Percentiles rank a stretch among this genome's conserved stretches.
phyloP scores from a whole-genome alignment of 2,888 invertebrate species.

The Sminthurinus aureus region DNA sequence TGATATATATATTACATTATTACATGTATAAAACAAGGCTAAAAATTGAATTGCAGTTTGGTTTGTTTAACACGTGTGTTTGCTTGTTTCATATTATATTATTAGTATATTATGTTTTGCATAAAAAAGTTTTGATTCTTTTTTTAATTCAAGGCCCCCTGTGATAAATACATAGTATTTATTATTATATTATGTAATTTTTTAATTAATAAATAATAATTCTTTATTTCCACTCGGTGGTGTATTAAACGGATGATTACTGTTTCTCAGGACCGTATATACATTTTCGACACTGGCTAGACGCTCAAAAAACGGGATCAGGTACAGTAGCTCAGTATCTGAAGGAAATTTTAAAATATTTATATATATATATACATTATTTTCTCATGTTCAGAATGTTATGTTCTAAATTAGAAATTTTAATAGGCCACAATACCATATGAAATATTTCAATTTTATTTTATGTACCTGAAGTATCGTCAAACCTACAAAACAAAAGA shows the following conservation, averaged over 20 bases:
- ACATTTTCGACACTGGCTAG: slow-evolving; percentile 97
- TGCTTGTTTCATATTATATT: neutral
- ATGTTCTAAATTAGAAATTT: too few relatives aligned
- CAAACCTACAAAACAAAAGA: slow-evolving; percentile 73
- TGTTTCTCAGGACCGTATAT: slow-evolving; percentile 92
- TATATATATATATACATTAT: too few relatives aligned
- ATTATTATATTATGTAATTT: slow-evolving; percentile 17
- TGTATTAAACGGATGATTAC: slow-evolving; percentile 76
- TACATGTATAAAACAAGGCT: neutral
- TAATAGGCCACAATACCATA: too few relatives aligned
- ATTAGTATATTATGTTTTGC: neutral
- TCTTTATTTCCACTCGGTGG: slow-evolving; percentile 43
- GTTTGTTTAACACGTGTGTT: neutral
- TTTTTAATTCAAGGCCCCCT: slow-evolving; percentile 37
- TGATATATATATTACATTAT: neutral
- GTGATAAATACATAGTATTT: slow-evolving; percentile 32
- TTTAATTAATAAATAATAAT: slow-evolving; percentile 34
- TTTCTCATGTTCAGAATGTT: too few relatives aligned
- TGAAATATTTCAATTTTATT: too few relatives aligned
- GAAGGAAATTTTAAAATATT: slow-evolving; percentile 63
- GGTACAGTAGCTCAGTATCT: slow-evolving; percentile 94
- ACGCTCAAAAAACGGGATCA: slow-evolving; percentile 97
- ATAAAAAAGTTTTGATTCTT: slow-evolving; percentile 32
- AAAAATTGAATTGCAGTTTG: neutral
- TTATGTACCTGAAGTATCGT: slow-evolving; percentile 75